phyloP scores from a whole-genome alignment of 2,113 vertebrate genomes.

The Lutjanus erythropterus region DNA sequence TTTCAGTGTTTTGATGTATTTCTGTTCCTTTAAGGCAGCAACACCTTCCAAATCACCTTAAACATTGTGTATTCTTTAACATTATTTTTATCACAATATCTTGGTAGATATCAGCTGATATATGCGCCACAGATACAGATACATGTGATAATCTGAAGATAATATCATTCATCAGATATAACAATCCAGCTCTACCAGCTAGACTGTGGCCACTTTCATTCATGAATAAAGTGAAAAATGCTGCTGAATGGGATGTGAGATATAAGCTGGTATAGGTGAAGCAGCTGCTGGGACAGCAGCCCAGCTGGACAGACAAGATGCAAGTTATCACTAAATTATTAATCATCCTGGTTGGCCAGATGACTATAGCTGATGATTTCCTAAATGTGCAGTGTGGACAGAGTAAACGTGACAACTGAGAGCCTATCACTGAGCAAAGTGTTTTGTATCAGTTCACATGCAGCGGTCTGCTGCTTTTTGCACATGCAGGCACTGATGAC shows the following conservation, averaged over 20 bases:
- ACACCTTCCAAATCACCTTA: not conserved
- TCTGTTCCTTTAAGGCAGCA: too few relatives aligned
- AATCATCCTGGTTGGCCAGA: slow-evolving; percentile 10
- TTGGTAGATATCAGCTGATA: too few relatives aligned
- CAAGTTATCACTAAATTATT: slow-evolving; percentile 43
- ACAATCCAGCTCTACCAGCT: not conserved
- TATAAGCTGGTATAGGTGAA: not conserved
- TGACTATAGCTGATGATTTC: not conserved
- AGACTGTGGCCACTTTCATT: not conserved
- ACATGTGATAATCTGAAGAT: not conserved
- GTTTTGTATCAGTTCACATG: not conserved
- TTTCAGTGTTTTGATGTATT: too few relatives aligned
- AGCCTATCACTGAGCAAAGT: not conserved
- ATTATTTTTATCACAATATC: not conserved
- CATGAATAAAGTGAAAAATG: not conserved
- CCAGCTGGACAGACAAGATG: slow-evolving; percentile 20
- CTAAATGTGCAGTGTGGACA: slow-evolving; percentile 1
- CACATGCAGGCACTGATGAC: slow-evolving; percentile 29
- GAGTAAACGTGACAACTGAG: not conserved
- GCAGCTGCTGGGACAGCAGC: slow-evolving; percentile 35
- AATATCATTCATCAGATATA: not conserved
- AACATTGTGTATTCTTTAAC: not conserved
- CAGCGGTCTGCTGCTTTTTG: not conserved
- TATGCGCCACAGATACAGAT: too few relatives aligned
- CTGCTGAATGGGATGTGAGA: not conserved